A percentile compares a stretch with the other conserved stretches of the same genome.
phyloP scores from a whole-genome alignment of 1,140 invertebrate species.

The Aricia agestis region DNA sequence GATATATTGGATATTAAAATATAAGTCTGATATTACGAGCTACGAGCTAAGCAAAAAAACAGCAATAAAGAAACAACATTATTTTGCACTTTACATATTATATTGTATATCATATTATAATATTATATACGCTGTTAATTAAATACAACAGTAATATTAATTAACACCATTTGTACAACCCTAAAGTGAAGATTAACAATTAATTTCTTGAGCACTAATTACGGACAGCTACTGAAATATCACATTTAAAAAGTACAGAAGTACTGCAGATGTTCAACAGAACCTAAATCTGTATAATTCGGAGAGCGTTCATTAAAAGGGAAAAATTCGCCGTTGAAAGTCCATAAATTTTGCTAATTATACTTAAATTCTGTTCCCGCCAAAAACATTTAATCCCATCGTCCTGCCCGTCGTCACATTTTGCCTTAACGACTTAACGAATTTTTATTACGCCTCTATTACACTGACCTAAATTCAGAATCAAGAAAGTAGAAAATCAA shows the following conservation, averaged over 20 bases:
- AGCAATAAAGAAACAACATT: no score
- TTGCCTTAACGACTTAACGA: neutral
- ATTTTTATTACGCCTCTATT: neutral
- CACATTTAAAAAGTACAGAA: neutral
- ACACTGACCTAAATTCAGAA: neutral
- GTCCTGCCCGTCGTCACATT: neutral
- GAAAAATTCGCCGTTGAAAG: neutral
- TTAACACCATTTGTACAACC: no score
- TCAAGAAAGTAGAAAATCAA: neutral
- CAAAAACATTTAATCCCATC: slow-evolving; percentile 3
- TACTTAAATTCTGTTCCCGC: neutral
- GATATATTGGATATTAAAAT: no score
- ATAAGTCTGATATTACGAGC: no score
- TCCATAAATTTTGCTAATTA: neutral
- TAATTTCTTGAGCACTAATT: neutral
- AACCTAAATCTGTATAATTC: neutral
- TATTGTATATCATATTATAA: no score
- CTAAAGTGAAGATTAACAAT: neutral
- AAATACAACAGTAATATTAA: no score
- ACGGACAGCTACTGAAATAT: neutral
- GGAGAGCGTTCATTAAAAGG: neutral
- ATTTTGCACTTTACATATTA: no score
- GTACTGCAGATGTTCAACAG: neutral
- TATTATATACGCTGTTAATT: no score
- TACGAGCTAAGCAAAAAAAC: no score